Evolutionary conservation across 2,888 invertebrate species (phyloP).

Genomic region (Osedax fenrisi): DNA sequence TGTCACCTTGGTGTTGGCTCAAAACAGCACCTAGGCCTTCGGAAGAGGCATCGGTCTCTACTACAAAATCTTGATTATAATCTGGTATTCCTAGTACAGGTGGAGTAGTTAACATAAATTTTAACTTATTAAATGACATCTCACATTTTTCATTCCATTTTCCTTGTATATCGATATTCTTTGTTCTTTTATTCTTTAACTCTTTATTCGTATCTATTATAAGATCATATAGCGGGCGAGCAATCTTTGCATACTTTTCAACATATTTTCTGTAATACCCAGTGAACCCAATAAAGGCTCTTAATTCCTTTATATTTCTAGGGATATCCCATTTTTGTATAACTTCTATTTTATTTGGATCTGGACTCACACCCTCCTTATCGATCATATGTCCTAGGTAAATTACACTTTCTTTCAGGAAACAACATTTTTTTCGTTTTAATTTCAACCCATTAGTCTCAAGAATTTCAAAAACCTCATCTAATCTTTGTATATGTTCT

Average conservation of each 20-base stretch:
- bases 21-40: background rate
- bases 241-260: no score
- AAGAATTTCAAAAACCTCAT: constrained; percentile 31
- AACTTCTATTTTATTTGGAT: background rate
- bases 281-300: background rate
- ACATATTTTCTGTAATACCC: no score
- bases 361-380: constrained; percentile 22
- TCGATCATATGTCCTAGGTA: constrained; percentile 33
- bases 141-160: background rate
- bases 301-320: background rate
- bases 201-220: background rate
- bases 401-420: constrained; percentile 29
- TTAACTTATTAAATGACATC: background rate
- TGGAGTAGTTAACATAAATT: background rate
- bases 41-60: background rate
- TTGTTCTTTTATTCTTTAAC: background rate
- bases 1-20: background rate
- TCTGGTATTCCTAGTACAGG: background rate
- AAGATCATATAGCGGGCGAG: background rate
- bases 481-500: constrained; percentile 27
- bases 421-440: constrained; percentile 32
- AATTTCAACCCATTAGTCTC: constrained; percentile 27
- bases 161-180: background rate
- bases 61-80: background rate
- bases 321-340: background rate